Conservation (phyloP, 2,797 vertebrate genomes). For the Manis javanica region DNA sequence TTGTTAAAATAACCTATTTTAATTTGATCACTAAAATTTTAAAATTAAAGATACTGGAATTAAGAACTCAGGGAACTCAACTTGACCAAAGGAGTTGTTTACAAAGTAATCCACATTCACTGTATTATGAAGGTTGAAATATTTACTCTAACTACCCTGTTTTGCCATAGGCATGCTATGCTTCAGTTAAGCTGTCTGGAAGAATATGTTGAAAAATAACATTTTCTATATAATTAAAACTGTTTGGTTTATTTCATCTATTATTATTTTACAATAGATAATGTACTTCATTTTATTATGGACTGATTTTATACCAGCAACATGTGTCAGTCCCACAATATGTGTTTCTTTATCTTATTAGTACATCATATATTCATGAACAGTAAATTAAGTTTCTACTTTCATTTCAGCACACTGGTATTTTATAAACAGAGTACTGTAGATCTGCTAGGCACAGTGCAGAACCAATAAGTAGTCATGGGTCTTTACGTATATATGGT, state of each 20-base stretch:
- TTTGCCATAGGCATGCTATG: neutral
- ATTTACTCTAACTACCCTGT: neutral
- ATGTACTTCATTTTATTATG: constrained; percentile 31
- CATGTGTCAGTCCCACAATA: neutral
- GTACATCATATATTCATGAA: neutral
- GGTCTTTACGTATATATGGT: constrained; percentile 23
- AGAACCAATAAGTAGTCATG: neutral
- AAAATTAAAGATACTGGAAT: neutral
- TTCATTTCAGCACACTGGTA: constrained; percentile 1
- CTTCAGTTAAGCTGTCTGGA: constrained; percentile 19
- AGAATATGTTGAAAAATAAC: constrained; percentile 30
- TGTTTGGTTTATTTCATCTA: constrained; percentile 6
- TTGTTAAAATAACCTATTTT: neutral
- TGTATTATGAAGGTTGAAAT: constrained; percentile 3
- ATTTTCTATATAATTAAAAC: constrained; percentile 50
- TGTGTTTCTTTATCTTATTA: constrained; percentile 50
- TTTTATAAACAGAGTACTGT: neutral
- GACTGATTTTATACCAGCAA: constrained; percentile 26
- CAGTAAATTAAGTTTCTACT: neutral
- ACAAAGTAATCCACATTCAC: neutral
- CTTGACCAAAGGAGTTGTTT: neutral
- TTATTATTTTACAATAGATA: constrained; percentile 37
- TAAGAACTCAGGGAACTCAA: constrained; percentile 11
- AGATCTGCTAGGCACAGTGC: neutral
- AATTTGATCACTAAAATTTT: constrained; percentile 27